These are phyloP conservation scores for Frieseomelitta varia DNA, from an alignment of 1,140 invertebrate genomes.

Conservation along the genomic window DNA sequence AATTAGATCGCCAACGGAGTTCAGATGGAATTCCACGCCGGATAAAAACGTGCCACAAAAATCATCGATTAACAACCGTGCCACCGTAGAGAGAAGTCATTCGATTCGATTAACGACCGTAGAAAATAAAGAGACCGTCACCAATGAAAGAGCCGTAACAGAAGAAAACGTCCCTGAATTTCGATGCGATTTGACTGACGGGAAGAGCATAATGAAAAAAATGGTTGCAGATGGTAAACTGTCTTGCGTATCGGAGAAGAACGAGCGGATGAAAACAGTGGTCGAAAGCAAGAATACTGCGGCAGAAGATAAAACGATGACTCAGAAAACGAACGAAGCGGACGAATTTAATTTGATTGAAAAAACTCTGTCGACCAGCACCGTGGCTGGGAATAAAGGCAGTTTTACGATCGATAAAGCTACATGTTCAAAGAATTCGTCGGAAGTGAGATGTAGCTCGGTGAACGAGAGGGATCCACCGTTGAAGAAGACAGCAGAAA, in stretches of 20 bases:
- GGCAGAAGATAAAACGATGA: background rate
- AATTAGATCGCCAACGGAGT: conserved; percentile 44
- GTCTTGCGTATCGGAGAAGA: background rate
- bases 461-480: conserved; percentile 31
- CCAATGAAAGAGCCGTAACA: background rate
- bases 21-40: conserved; percentile 11
- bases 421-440: background rate
- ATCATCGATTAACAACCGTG: background rate
- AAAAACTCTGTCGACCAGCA: background rate
- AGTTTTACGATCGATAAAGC: background rate
- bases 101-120: too few relatives aligned
- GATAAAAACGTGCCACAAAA: conserved; percentile 25
- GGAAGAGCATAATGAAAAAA: background rate
- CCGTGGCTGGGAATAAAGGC: background rate
- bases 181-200: background rate
- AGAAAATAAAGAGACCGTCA: background rate
- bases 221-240: background rate
- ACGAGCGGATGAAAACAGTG: background rate
- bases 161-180: background rate
- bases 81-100: background rate
- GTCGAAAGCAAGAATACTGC: background rate
- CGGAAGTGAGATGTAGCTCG: conserved; percentile 15
- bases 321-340: background rate
- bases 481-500: conserved; percentile 4
- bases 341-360: background rate